Evolutionary conservation across 2,113 vertebrate species (phyloP).

Genomic region (Aleadryas rufinucha): DNA sequence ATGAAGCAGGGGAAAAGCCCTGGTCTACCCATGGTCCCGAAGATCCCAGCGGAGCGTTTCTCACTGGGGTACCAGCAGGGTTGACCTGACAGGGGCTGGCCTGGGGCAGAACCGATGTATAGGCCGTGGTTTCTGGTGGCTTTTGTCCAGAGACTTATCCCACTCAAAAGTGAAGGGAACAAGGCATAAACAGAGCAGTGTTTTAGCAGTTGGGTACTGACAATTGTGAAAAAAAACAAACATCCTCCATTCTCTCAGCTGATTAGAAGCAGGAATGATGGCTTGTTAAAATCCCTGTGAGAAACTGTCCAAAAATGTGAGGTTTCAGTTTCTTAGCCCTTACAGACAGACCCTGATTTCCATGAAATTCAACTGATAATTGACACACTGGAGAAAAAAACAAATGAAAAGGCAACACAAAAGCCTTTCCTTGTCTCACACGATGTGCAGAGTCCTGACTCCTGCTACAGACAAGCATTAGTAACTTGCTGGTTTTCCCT

Average conservation of each 20-base stretch:
- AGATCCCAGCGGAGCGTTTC: neutral
- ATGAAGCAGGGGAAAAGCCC: neutral
- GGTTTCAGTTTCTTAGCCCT: neutral
- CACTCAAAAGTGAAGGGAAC: neutral
- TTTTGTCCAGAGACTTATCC: neutral
- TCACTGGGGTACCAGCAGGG: neutral
- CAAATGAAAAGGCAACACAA: neutral
- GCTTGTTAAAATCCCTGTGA: neutral
- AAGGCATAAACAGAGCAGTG: neutral
- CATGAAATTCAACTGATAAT: neutral
- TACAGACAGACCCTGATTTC: neutral
- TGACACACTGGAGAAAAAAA: accelerated
- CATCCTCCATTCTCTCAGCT: neutral
- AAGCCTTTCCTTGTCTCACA: neutral
- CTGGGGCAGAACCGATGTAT: neutral
- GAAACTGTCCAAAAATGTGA: neutral
- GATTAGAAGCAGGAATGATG: neutral
- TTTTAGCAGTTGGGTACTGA: neutral
- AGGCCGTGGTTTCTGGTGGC: neutral
- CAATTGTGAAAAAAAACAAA: neutral
- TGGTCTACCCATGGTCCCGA: accelerated
- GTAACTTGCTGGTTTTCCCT: neutral
- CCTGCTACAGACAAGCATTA: neutral
- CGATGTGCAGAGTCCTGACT: neutral
- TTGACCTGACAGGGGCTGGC: neutral